Evolutionary conservation across 2,113 vertebrate species (phyloP), one percentile per base, ranked within the genome.

Genomic region (Saccopteryx bilineata): DNA sequence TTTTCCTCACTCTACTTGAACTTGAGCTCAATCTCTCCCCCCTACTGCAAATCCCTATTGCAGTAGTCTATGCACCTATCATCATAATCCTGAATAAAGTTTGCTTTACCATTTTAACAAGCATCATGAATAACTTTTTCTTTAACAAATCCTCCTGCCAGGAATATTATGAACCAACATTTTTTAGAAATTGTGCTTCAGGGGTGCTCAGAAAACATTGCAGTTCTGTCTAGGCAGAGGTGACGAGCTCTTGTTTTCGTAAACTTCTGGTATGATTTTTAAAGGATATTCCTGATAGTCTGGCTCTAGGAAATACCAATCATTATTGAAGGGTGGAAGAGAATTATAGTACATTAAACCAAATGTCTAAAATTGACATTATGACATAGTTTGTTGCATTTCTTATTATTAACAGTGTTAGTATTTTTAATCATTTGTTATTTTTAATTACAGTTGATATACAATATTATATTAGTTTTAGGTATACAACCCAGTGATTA

Each of bases 311-410:
- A 56, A 90, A 76, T 84, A 65, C 9, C 23, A 83, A 28, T 66
- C 15, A 46, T 86, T 82, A 56, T 48, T 56, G 18, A 80, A 24
- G 8, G 3, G 8, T 75, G 0, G 5, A 90, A n/a, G 12, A 52
- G 15, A 66, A 12, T 63, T 11, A n/a, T 0, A 84, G 21, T 18
- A 69, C 90, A 78, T 76, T 84, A 69, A 91, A 19, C 5, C 31
- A 93, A 90, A 54, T 69, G 31, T 65, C 33, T 92, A 83, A 89
- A 96, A 74, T 26, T 89, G 18, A 90, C 19, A 2, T 48, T 54
- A 54, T 61, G 18, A n/a, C n/a, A 81, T 58, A 17, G 15, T 46
- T 5, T 66, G 66, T 26, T 68, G 23, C 12, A 72, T 61, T 84
- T 8, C 28, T 86, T 78, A 17, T 52, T 54, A 14, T 39, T 63